Conservation (phyloP, 2,888 invertebrate genomes). For the Scaptomyza flava region DNA sequence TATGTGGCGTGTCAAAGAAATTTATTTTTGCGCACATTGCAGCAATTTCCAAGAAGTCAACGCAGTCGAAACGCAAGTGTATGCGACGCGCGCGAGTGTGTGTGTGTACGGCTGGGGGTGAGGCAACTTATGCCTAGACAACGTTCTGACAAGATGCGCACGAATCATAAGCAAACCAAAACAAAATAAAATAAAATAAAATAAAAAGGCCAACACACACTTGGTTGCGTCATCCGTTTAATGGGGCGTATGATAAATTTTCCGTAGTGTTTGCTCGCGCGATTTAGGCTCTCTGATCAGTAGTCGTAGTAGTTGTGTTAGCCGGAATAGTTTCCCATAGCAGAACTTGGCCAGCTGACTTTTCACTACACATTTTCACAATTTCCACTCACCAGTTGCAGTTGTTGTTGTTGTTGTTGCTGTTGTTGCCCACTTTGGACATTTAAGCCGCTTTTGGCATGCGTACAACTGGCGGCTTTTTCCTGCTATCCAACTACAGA, state of each 20-base stretch:
- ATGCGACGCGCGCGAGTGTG: conserved; percentile 4
- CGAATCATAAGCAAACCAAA: conserved; percentile 46
- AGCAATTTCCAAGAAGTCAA: conserved; percentile 59
- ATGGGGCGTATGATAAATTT: conserved; percentile 79
- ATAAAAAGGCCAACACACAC: conserved; percentile 40
- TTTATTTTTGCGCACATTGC: conserved; percentile 64
- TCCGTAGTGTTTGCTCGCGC: conserved; percentile 28
- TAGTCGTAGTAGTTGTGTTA: conserved; percentile 1
- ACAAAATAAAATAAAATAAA: not conserved
- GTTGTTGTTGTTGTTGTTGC: conserved; percentile 39
- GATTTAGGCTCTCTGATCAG: conserved; percentile 1
- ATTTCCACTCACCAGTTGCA: conserved; percentile 61
- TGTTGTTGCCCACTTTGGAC: conserved; percentile 79
- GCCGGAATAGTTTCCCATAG: conserved; percentile 58
- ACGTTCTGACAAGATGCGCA: conserved; percentile 41
- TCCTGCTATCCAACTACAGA: conserved; percentile 48
- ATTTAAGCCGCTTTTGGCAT: conserved; percentile 81
- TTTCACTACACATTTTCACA: conserved; percentile 80
- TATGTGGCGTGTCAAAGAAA: conserved; percentile 67
- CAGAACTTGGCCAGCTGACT: conserved; percentile 72
- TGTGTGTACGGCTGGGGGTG: not conserved
- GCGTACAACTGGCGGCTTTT: conserved; percentile 74
- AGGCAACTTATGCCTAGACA: conserved; percentile 32
- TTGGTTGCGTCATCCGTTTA: conserved; percentile 70
- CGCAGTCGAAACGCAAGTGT: conserved; percentile 26